These are phyloP conservation scores for Drosophila subsilvestris DNA, from an alignment of 2,888 invertebrate genomes.

Conservation along the genomic window DNA sequence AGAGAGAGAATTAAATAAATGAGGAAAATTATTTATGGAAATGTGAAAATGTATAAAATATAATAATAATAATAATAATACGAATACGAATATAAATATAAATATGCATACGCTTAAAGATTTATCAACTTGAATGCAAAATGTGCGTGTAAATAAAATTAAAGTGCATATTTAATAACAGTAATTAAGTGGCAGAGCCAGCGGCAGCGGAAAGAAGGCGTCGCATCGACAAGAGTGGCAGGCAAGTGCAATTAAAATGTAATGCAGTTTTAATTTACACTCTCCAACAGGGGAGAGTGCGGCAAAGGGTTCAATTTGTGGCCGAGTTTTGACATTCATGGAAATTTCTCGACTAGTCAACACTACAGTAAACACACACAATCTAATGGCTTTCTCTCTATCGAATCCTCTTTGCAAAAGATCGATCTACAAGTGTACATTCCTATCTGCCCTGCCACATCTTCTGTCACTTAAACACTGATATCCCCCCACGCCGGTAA, in stretches of 20 bases:
- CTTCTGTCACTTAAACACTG: constrained; percentile 5
- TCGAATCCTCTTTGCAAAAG: neutral
- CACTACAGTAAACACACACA: no score
- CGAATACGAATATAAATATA: constrained; percentile 10
- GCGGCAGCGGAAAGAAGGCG: neutral
- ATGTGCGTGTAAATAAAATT: constrained; percentile 39
- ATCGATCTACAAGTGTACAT: neutral
- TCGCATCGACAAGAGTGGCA: constrained; percentile 16
- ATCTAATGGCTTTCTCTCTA: no score
- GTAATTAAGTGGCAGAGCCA: constrained; percentile 29
- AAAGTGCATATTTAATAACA: constrained; percentile 41
- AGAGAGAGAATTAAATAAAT: constrained; percentile 26
- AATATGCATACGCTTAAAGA: constrained; percentile 27
- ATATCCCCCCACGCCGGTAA: neutral
- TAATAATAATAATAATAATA: no score
- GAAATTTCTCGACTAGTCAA: no score
- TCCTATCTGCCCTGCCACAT: neutral
- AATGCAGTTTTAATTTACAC: constrained; percentile 54
- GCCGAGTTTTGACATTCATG: constrained; percentile 4
- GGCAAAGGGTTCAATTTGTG: neutral
- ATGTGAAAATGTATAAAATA: neutral
- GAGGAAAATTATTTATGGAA: constrained; percentile 23
- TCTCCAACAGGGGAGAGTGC: constrained; percentile 5
- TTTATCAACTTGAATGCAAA: constrained; percentile 21
- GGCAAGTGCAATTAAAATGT: constrained; percentile 43